These are phyloP conservation scores for Epinephelus moara DNA, from an alignment of 2,113 vertebrate genomes.

Conservation along the genomic window DNA sequence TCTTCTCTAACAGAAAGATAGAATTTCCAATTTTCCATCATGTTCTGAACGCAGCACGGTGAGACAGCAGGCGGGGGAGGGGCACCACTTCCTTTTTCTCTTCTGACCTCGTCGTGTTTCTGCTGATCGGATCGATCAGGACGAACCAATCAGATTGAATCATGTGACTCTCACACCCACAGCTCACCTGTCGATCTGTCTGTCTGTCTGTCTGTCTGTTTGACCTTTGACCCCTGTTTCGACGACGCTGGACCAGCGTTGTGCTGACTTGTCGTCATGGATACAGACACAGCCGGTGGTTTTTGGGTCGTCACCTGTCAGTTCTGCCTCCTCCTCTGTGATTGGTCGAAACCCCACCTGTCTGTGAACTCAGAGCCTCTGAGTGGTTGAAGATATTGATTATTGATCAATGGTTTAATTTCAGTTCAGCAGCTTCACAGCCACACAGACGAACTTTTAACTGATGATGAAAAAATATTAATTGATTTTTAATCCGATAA, in stretches of 20 bases:
- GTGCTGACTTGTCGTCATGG: neutral
- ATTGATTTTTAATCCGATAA: no score
- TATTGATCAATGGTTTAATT: neutral
- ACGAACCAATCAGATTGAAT: constrained; percentile 1
- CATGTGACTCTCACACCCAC: neutral
- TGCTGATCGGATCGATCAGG: neutral
- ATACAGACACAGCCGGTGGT: no score
- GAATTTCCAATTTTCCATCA: neutral
- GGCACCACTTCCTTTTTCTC: neutral
- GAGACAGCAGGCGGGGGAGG: neutral
- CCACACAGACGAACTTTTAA: no score
- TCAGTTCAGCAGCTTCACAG: neutral
- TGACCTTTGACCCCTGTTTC: constrained; percentile 4
- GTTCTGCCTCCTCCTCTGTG: neutral
- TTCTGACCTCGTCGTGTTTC: neutral
- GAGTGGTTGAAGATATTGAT: neutral
- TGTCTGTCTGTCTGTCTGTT: neutral
- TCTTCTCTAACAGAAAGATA: neutral
- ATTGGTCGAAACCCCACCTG: neutral
- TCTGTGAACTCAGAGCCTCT: neutral
- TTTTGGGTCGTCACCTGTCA: neutral
- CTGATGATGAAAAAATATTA: no score
- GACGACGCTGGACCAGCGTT: no score
- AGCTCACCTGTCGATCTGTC: neutral
- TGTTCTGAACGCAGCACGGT: neutral